Base-by-base conservation (phyloP, 2,113 vertebrate species). In the Vireo altiloquus region DNA sequence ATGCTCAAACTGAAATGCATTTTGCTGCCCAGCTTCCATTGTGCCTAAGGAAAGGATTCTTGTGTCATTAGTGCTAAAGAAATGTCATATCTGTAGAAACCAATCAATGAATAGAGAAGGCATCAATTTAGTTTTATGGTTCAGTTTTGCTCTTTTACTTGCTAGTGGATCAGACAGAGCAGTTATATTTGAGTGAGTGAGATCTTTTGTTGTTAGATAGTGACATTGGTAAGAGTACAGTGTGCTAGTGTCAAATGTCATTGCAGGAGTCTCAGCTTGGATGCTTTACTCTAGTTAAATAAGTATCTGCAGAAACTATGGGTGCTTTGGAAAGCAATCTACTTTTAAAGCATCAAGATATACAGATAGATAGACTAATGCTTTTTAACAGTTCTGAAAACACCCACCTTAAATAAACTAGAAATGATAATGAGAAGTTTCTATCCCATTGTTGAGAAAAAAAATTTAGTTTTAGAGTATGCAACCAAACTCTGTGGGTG, bases 1-100 rank as follows among this genome's bases (percentile, higher is more conserved):
- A 71, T 92, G 76, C 57, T 84, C 24, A 46, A 74, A 93, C 82
- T 84, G 1, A 88, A 78, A 87, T 90, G 42, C 40, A 12, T 28
- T 87, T 78, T 87, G 40, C 70, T 94, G 57, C 61, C 52, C 53
- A 60, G 74, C 47, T 95, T 91, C 74, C 53, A 46, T 6, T 60
- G 42, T 82, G 46, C 71, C 53, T 76, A 50, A 81, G 69, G 94
- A 92, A 84, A 78, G 78, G 3, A 66, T 52, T 87, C 87, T 85
- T 76, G 69, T 49, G 35, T 95, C 74, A 64, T 86, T 74, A 94
- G 56, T 44, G 49, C 65, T 95, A 91, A 44, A 75, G 83, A 95
- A 89, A 92, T 89, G 74, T 53, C 31, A 2, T 25, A 24, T 87
- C 60, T 96, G 86, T 56, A 87, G 91, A 89, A 89, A 75, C 12